Evolutionary conservation across 2,888 invertebrate species (phyloP), one percentile per base, ranked within the genome.

Genomic region (Trichopria drosophilae): DNA sequence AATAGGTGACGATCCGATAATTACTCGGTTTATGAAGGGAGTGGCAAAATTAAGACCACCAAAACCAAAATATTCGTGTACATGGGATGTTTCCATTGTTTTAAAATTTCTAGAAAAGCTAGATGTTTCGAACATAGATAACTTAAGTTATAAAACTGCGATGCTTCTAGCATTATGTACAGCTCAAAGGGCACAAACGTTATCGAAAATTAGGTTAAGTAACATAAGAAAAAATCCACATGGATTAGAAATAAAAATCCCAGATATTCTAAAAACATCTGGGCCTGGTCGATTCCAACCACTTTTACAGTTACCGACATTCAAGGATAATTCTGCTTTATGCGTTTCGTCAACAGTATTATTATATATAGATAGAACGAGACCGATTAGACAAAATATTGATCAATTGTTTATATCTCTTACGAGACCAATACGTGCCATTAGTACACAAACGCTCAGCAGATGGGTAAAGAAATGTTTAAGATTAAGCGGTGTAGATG

Each of bases 1-100:
- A 29, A 31, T 39, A 15, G 44, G 31, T 22, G 23, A 50, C 9
- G 29, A 52, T 28, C 18, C 22, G 6, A n/a, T 36, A 15, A 37
- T 48, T 15, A 24, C 43, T 26, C 37, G 51, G 16, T 55, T 57
- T 43, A 40, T 61, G 7, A 53, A 43, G 13, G 57, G 53, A 1
- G 10, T 53, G 2, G 55, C 31, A 15, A 57, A 50, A 28, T n/a
- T 50, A 9, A 43, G 49, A 19, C 54, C 53, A 9, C 26, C 44
- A 1, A 43, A 36, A 15, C 53, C 53, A 2, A 59, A 53, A 19
- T 59, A 56, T 19, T 7, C 32, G 15, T 12, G 20, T 3, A 57
- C 51, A 7, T 55, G 58, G 56, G 57, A 56, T 37, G 31, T 51
- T 3, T 12, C 32, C 6, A 23, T 42, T 1, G 57, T 52, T 26